These are phyloP conservation scores for Centropus unirufus DNA, from an alignment of 2,113 vertebrate species.

Conservation along the genomic window DNA sequence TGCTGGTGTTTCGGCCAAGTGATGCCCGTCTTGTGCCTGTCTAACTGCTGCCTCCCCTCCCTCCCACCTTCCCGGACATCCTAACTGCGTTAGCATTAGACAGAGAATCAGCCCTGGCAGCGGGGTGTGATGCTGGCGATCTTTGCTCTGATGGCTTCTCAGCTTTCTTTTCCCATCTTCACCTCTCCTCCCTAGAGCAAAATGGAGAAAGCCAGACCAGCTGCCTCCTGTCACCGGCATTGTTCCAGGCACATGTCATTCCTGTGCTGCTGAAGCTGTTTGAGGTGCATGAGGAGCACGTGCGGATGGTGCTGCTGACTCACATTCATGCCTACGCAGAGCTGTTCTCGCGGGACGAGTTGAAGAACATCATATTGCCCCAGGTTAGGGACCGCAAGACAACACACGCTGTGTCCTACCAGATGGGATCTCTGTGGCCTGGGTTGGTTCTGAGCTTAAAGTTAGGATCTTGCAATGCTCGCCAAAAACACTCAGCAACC, in stretches of 20 bases:
- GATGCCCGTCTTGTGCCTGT: not conserved
- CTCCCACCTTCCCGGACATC: not conserved
- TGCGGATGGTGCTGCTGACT: conserved; percentile 88
- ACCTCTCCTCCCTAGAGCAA: conserved; percentile 74
- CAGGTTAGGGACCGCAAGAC: conserved; percentile 80
- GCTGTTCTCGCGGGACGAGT: conserved; percentile 88
- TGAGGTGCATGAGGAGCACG: conserved; percentile 92
- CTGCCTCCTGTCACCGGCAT: conserved; percentile 85
- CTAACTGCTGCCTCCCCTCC: not conserved
- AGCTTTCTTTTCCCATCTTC: not conserved
- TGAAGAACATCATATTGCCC: conserved; percentile 92
- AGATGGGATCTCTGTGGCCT: not conserved
- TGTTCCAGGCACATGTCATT: conserved; percentile 89
- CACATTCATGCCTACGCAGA: conserved; percentile 90
- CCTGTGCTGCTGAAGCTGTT: conserved; percentile 92
- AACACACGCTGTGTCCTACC: rapidly evolving
- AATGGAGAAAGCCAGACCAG: conserved; percentile 73
- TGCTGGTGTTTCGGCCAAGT: not conserved
- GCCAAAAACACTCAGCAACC: not conserved
- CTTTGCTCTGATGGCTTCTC: not conserved
- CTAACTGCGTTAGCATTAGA: not conserved
- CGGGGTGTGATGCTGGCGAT: not conserved
- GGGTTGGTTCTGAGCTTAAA: not conserved
- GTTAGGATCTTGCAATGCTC: not conserved
- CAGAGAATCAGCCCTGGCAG: not conserved